Conservation (phyloP, 2,888 invertebrate genomes). For the Patella caerulea region DNA sequence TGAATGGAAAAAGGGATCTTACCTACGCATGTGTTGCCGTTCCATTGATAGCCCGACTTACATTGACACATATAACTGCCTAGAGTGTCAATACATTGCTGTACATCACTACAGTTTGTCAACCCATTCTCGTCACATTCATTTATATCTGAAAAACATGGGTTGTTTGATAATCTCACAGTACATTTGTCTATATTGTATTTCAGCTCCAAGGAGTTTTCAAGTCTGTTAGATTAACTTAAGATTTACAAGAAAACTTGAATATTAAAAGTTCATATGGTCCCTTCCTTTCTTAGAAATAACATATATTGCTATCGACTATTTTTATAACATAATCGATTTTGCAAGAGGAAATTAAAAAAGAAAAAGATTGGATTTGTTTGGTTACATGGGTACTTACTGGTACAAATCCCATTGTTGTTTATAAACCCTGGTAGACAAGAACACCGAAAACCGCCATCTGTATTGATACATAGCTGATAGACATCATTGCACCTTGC, state of each 20-base stretch:
- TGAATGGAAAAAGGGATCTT: neutral
- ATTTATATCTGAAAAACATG: neutral
- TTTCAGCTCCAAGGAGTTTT: no score
- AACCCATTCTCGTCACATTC: neutral
- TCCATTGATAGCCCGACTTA: neutral
- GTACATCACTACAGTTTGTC: no score
- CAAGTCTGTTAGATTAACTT: no score
- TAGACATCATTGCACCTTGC: neutral
- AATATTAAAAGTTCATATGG: no score
- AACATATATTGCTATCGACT: no score
- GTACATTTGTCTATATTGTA: slow-evolving; percentile 9
- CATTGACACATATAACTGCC: slow-evolving; percentile 13
- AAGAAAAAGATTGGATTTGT: no score
- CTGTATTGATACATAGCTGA: neutral
- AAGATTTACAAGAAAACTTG: no score
- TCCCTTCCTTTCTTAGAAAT: no score
- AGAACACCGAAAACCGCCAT: neutral
- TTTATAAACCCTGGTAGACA: neutral
- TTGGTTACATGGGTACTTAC: no score
- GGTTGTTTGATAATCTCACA: neutral
- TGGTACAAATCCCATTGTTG: no score
- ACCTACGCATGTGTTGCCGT: neutral
- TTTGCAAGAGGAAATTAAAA: no score
- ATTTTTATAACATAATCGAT: no score
- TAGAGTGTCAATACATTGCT: neutral